These are phyloP conservation scores for Martes martes DNA, from an alignment of 2,113 vertebrate genomes.

Conservation along the genomic window DNA sequence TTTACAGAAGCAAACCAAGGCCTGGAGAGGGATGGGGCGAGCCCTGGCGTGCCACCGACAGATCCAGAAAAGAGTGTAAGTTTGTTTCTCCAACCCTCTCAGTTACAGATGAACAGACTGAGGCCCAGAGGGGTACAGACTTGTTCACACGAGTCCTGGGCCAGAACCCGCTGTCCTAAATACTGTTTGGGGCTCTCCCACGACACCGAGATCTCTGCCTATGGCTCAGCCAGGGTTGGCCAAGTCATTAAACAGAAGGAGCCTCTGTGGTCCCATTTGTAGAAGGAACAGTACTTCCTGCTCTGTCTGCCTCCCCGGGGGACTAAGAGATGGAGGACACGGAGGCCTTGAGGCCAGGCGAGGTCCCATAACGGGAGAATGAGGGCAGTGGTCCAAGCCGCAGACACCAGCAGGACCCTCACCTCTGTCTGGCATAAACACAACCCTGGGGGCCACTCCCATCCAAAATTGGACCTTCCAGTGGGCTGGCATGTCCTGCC, in stretches of 20 bases:
- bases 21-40: neutral
- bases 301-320: neutral
- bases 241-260: neutral
- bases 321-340: fast-evolving
- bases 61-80: neutral
- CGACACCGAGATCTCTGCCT: neutral
- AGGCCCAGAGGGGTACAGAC: slow-evolving; percentile 8
- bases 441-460: neutral
- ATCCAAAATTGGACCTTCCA: neutral
- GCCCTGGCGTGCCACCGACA: slow-evolving; percentile 12
- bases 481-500: neutral
- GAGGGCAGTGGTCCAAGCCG: neutral
- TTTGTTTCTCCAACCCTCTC: neutral
- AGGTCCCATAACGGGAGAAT: fast-evolving
- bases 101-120: neutral
- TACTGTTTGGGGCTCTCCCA: slow-evolving; percentile 37
- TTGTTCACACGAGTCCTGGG: slow-evolving; percentile 23
- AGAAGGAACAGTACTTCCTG: neutral
- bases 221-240: neutral
- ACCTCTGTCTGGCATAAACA: neutral
- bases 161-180: neutral
- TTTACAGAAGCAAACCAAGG: slow-evolving; percentile 63
- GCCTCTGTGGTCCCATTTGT: neutral
- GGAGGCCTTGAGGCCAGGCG: fast-evolving
- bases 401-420: neutral